phyloP scores from a whole-genome alignment of 2,888 invertebrate genomes.

The Diadromus collaris region DNA sequence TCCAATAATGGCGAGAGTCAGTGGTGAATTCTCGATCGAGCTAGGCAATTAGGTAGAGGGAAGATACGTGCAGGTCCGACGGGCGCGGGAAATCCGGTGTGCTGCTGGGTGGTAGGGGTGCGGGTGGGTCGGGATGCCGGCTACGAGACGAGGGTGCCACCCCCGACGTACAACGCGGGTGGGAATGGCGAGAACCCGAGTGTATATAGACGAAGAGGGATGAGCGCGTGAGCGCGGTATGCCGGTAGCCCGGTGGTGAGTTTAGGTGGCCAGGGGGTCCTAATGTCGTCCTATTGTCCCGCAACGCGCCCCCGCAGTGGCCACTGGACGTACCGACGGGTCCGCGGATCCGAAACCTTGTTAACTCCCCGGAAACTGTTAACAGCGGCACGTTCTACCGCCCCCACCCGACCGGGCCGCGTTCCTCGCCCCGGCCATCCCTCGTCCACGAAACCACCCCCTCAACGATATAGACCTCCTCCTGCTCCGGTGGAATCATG shows the following conservation, averaged over 20 bases:
- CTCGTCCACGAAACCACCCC: background rate
- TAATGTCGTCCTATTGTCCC: conserved; percentile 77
- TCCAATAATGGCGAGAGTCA: conserved; percentile 3
- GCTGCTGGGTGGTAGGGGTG: conserved; percentile 26
- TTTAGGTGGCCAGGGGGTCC: conserved; percentile 69
- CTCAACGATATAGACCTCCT: conserved; percentile 10
- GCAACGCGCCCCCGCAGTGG: conserved; percentile 66
- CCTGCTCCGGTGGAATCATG: conserved; percentile 43
- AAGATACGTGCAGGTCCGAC: conserved; percentile 48
- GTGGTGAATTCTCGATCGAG: conserved; percentile 37
- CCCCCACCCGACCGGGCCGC: background rate
- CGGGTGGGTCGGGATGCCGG: conserved; percentile 15
- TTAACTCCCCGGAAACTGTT: conserved; percentile 79
- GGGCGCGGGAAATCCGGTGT: conserved; percentile 48
- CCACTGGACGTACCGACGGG: conserved; percentile 41
- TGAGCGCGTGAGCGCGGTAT: conserved; percentile 34
- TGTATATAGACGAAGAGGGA: conserved; percentile 29
- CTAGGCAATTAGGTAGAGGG: conserved; percentile 43
- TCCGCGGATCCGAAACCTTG: conserved; percentile 75
- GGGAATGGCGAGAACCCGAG: conserved; percentile 26
- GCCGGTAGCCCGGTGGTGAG: conserved; percentile 57
- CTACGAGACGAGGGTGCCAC: conserved; percentile 41
- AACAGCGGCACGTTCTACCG: conserved; percentile 74
- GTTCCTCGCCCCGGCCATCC: conserved; percentile 6
- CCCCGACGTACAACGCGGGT: background rate